phyloP scores from a whole-genome alignment of 2,797 vertebrate genomes.

The Bucorvus abyssinicus region DNA sequence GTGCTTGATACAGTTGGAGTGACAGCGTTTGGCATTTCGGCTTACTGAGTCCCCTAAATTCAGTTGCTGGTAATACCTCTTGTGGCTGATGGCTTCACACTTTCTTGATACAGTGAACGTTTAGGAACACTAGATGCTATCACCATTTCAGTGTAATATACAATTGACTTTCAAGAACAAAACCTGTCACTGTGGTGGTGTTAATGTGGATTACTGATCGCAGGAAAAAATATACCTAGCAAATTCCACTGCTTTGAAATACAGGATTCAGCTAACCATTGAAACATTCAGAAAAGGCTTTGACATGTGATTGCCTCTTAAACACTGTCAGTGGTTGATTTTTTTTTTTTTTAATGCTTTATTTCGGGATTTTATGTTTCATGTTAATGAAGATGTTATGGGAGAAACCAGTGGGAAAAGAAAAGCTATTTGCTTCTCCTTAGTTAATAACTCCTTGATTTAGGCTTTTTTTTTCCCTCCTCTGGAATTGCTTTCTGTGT shows the following conservation, averaged over 20 bases:
- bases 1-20: neutral
- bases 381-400: neutral
- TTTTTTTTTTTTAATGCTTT: neutral
- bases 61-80: neutral
- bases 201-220: neutral
- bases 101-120: neutral
- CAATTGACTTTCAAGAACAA: neutral
- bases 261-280: neutral
- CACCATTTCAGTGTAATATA: neutral
- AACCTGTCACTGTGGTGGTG: neutral
- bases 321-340: neutral
- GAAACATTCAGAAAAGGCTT: neutral
- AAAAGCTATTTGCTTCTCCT: neutral
- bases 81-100: neutral
- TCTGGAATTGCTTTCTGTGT: conserved; percentile 22
- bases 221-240: neutral
- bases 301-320: neutral
- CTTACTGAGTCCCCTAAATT: neutral
- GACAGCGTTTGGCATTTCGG: neutral
- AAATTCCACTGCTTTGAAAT: neutral
- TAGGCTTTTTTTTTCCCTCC: neutral
- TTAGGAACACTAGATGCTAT: neutral
- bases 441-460: neutral
- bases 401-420: neutral
- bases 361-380: neutral